phyloP scores from a whole-genome alignment of 2,113 vertebrate species.

The Rhagologus leucostigma region DNA sequence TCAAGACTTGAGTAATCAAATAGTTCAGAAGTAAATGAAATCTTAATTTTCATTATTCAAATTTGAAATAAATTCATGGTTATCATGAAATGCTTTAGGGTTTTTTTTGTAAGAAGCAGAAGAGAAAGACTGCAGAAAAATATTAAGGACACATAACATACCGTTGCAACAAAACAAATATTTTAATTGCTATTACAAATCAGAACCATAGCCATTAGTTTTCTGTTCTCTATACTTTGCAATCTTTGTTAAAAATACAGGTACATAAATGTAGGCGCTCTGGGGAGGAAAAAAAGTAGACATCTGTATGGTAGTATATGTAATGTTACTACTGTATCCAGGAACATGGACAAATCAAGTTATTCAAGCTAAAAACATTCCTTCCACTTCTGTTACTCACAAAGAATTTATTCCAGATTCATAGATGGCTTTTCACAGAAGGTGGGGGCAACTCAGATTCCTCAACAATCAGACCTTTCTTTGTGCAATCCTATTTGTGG shows the following conservation, averaged over 20 bases:
- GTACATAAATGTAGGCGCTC: neutral
- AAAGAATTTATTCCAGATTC: neutral
- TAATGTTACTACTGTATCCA: neutral
- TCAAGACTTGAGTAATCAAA: neutral
- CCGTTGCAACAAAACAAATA: neutral
- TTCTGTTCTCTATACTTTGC: neutral
- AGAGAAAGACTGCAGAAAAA: neutral
- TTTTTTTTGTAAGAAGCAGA: neutral
- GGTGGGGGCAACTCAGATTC: neutral
- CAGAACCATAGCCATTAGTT: neutral
- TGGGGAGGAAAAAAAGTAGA: rapidly evolving
- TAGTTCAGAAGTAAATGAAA: neutral
- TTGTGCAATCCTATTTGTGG: neutral
- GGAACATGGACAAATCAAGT: neutral
- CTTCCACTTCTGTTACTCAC: neutral
- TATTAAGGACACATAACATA: neutral
- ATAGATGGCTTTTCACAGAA: neutral
- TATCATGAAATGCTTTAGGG: neutral
- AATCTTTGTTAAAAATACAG: neutral
- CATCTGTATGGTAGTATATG: neutral
- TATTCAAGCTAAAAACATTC: neutral
- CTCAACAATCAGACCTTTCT: neutral
- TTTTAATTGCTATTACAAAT: neutral
- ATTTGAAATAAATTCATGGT: neutral
- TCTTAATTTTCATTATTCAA: neutral